Conservation (phyloP, 2,888 invertebrate genomes). For the Diarsia dahlii region DNA sequence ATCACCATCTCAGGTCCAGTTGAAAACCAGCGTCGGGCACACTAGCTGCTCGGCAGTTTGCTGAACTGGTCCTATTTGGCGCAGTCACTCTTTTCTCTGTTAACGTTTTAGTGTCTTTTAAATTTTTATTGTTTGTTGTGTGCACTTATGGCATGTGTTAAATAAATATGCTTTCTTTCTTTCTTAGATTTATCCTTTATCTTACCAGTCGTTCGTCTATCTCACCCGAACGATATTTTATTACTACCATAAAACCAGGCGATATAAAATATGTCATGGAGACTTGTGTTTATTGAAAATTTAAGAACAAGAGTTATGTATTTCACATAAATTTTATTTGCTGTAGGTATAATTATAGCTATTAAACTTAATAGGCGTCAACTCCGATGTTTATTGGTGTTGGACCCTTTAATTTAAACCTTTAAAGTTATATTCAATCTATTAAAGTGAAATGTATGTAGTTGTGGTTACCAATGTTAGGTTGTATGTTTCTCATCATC, state of each 20-base stretch:
- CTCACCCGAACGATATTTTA: constrained; percentile 36
- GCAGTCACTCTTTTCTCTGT: too few species aligned
- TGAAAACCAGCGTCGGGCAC: too few species aligned
- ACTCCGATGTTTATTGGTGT: constrained; percentile 36
- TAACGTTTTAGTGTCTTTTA: too few species aligned
- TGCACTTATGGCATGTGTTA: too few species aligned
- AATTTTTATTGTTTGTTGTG: too few species aligned
- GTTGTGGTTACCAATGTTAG: not conserved
- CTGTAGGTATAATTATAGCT: constrained; percentile 40
- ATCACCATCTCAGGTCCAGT: too few species aligned
- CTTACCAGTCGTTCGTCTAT: constrained; percentile 27
- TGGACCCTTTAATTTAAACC: constrained; percentile 9
- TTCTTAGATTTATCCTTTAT: constrained; percentile 3
- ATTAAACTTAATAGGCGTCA: constrained; percentile 39
- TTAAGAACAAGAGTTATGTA: constrained; percentile 42
- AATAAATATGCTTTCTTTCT: too few species aligned
- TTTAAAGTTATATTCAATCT: not conserved
- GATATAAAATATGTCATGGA: constrained; percentile 55
- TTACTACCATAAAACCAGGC: constrained; percentile 52
- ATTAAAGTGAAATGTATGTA: not conserved
- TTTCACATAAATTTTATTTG: constrained; percentile 51
- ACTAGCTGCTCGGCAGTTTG: too few species aligned
- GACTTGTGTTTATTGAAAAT: constrained; percentile 58
- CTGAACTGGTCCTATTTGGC: too few species aligned
- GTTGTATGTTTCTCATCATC: not conserved